These are phyloP conservation scores for Cydia splendana DNA, from an alignment of 1,140 invertebrate genomes.

Conservation along the genomic window DNA sequence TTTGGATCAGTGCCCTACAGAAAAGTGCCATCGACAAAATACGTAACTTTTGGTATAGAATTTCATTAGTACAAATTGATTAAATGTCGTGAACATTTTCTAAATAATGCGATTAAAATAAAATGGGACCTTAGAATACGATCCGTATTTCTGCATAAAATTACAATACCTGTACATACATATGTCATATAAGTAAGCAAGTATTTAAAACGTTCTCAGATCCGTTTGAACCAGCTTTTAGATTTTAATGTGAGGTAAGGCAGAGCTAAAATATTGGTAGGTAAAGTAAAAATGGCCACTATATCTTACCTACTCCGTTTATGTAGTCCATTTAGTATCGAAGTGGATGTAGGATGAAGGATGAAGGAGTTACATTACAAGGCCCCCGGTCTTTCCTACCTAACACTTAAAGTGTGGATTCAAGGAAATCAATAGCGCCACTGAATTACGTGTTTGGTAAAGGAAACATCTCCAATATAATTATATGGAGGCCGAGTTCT, in stretches of 20 bases:
- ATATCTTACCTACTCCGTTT: neutral
- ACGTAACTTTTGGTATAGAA: neutral
- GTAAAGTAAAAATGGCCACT: neutral
- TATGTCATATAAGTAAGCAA: neutral
- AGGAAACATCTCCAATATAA: neutral
- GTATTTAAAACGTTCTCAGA: neutral
- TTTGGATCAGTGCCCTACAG: neutral
- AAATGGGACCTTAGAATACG: slow-evolving; percentile 3
- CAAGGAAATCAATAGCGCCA: neutral
- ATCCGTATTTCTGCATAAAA: neutral
- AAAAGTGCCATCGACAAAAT: slow-evolving; percentile 10
- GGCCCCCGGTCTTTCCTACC: neutral
- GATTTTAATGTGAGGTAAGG: neutral
- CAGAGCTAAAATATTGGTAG: neutral
- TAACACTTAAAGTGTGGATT: slow-evolving; percentile 9
- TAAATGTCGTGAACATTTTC: slow-evolving; percentile 4
- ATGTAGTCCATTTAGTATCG: neutral
- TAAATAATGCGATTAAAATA: neutral
- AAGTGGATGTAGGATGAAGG: neutral
- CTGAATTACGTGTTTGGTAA: neutral
- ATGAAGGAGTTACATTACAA: neutral
- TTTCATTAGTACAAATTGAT: neutral
- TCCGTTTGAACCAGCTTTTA: slow-evolving; percentile 8
- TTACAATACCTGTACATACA: neutral
- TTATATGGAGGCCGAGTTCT: no score